phyloP scores from a whole-genome alignment of 2,113 vertebrate species.

The Catagonus wagneri region DNA sequence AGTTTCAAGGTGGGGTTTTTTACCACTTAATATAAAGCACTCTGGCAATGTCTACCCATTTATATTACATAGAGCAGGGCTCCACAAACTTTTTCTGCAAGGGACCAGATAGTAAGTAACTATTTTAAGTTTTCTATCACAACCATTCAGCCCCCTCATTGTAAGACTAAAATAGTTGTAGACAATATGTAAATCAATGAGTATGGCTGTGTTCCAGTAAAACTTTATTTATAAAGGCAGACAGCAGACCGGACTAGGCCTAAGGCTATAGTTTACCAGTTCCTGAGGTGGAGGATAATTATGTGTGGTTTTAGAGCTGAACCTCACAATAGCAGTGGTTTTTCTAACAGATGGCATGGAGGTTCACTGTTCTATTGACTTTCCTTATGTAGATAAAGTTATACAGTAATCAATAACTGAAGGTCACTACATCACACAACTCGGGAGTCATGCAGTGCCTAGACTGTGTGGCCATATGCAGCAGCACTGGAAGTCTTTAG shows the following conservation, averaged over 20 bases:
- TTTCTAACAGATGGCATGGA: conserved; percentile 56
- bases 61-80: conserved; percentile 34
- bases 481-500: neutral
- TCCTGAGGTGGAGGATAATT: conserved; percentile 44
- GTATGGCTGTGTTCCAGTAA: conserved; percentile 40
- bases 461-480: conserved; percentile 7
- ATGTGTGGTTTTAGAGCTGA: conserved; percentile 52
- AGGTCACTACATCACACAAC: conserved; percentile 31
- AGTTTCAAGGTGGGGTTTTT: conserved; percentile 66
- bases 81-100: conserved; percentile 40
- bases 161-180: neutral
- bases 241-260: conserved; percentile 38
- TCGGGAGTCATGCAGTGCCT: neutral
- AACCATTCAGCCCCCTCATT: neutral
- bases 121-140: conserved; percentile 32
- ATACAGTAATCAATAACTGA: conserved; percentile 52
- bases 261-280: neutral
- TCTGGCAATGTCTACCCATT: conserved; percentile 39
- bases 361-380: conserved; percentile 33
- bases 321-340: conserved; percentile 3
- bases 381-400: conserved; percentile 61
- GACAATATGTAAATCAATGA: conserved; percentile 37
- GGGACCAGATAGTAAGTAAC: conserved; percentile 28
- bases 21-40: conserved; percentile 70
- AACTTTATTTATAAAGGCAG: conserved; percentile 73